Conservation (phyloP, 92 coral and sea anemone genomes). For the Heteractis magnifica region DNA sequence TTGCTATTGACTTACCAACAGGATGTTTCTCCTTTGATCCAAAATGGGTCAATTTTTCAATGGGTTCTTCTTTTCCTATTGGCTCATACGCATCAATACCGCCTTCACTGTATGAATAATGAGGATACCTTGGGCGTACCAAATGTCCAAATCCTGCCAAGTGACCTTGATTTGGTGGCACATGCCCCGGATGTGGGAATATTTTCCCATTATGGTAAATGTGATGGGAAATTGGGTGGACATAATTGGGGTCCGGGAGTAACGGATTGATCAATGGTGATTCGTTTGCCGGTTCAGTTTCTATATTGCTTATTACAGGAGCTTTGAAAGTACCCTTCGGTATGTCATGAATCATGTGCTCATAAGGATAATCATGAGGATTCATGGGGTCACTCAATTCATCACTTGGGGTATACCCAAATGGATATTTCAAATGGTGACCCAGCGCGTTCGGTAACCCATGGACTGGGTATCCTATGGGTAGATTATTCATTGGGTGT, state of each 20-base stretch:
- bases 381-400: not conserved
- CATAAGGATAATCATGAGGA: not conserved
- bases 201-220: conserved; percentile 28
- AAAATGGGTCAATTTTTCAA: not conserved
- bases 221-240: conserved; percentile 32
- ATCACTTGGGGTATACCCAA: not conserved
- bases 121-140: not conserved
- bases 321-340: not conserved
- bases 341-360: not conserved
- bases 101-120: not conserved
- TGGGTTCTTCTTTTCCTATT: conserved; percentile 14
- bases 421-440: not conserved
- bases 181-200: conserved; percentile 2
- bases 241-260: conserved; percentile 22
- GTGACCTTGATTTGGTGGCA: not conserved
- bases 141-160: conserved; percentile 7
- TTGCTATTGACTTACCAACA: not conserved
- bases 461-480: not conserved
- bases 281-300: not conserved
- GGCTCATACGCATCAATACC: conserved; percentile 11
- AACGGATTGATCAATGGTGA: conserved; percentile 23
- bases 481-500: not conserved
- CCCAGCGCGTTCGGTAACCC: not conserved
- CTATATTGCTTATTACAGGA: not conserved
- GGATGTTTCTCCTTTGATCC: not conserved